Base-by-base conservation (phyloP, 2,113 vertebrate genomes). In the Cyanoramphus novaezelandiae region DNA sequence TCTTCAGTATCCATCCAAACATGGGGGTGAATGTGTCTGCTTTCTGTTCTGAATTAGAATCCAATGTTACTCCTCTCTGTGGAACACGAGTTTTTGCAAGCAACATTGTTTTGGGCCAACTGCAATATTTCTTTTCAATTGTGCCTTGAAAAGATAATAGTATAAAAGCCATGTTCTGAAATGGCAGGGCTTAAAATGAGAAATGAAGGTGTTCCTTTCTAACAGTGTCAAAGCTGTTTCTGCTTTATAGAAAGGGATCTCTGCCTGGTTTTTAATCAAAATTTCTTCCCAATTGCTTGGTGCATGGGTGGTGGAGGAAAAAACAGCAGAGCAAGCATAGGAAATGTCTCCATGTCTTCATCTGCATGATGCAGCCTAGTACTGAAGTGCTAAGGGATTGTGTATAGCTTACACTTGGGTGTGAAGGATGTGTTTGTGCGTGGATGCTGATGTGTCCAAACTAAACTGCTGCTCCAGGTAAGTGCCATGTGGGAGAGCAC, bases 121-220 rank as follows among this genome's bases (percentile, higher is more conserved):
- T 11, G 46, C 76, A 88, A 55, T 90, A 82, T 90, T 90, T 90
- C 88, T 72, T 92, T 67, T 71, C 59, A 85, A 11, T 88, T 90
- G 69, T 92, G 43, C 64, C 88, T 92, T 64, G 72, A 84, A 79
- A 95, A 93, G 90, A 74, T 82, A 85, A 65, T 33, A 43, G 72
- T 46, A 17, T 76, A 86, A 90, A 90, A 90, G 71, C 55, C 57
- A 28, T 67, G 75, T 79, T 89, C 74, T 60, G 81, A 50, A 49
- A 49, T 11, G 15, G 62, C 44, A 79, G n/a, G 49, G 74, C 80
- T 89, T 50, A 21, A 74, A 88, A 75, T 93, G 74, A 92, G 84
- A 95, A 91, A 93, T 70, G 82, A 82, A 92, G 24, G 24, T 35
- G 41, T 76, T 72, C 27, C 59, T 92, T 76, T 28, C 71, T n/a